These are phyloP conservation scores for Caenorhabditis tropicalis DNA, from an alignment of 1,140 invertebrate species.

Conservation along the genomic window DNA sequence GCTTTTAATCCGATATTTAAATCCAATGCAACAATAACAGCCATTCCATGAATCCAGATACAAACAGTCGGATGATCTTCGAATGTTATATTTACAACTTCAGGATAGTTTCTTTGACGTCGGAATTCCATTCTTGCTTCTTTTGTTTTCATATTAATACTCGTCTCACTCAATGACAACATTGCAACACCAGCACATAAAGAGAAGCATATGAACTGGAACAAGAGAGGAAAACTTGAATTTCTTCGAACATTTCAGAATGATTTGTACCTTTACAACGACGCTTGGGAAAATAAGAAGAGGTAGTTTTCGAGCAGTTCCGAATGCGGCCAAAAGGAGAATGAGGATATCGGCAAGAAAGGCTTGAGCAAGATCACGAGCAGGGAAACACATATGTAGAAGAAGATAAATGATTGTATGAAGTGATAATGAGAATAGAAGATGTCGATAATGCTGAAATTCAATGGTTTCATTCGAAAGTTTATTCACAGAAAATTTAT, in stretches of 20 bases:
- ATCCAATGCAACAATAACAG: slow-evolving; percentile 21
- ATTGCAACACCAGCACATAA: slow-evolving; percentile 31
- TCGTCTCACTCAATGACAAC: slow-evolving; percentile 20
- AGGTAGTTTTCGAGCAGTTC: slow-evolving; percentile 25
- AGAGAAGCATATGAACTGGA: slow-evolving; percentile 30
- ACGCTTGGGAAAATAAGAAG: slow-evolving; percentile 22
- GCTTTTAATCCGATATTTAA: slow-evolving; percentile 37
- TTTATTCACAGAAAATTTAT: too few species aligned
- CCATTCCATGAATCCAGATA: slow-evolving; percentile 38
- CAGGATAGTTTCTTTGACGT: slow-evolving; percentile 28
- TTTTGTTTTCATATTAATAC: slow-evolving; percentile 37
- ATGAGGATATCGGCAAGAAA: background rate
- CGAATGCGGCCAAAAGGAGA: background rate
- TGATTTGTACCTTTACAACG: background rate
- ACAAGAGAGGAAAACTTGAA: background rate
- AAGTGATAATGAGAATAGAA: slow-evolving; percentile 23
- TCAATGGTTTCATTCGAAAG: background rate
- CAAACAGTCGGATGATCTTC: slow-evolving; percentile 39
- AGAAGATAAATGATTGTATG: slow-evolving; percentile 18
- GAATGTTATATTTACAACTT: slow-evolving; percentile 32
- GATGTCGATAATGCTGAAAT: slow-evolving; percentile 23
- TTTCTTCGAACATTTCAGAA: background rate
- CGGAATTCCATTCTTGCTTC: slow-evolving; percentile 30
- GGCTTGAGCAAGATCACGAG: slow-evolving; percentile 31
- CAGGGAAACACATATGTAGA: slow-evolving; percentile 21